Evolutionary conservation across 2,113 vertebrate species (phyloP).

Genomic region (Ammospiza nelsoni): DNA sequence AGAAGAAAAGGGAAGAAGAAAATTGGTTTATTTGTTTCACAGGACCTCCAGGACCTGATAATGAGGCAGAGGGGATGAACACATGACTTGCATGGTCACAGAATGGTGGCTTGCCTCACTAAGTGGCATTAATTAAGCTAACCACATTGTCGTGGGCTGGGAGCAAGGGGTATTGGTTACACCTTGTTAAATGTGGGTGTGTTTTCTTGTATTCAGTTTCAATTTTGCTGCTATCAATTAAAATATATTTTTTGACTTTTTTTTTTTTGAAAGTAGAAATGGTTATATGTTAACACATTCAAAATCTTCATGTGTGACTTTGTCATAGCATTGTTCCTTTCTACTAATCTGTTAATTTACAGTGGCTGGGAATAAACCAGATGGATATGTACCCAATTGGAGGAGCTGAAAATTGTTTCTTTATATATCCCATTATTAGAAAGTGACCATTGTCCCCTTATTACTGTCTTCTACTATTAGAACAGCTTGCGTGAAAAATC

Average conservation of each 20-base stretch:
- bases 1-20: not conserved
- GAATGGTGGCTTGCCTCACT: not conserved
- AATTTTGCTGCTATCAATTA: not conserved
- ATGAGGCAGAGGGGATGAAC: not conserved
- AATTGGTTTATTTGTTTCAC: not conserved
- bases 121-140: not conserved
- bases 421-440: not conserved
- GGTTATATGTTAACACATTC: not conserved
- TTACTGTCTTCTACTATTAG: not conserved
- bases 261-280: not conserved
- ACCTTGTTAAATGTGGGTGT: not conserved
- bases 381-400: not conserved
- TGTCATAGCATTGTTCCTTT: not conserved
- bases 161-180: not conserved
- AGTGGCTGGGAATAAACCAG: not conserved
- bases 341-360: not conserved
- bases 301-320: not conserved
- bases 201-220: not conserved
- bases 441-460: not conserved
- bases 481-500: not conserved
- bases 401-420: not conserved
- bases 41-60: not conserved
- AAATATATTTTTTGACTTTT: not conserved
- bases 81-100: fast-evolving
- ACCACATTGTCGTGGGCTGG: not conserved